A percentile compares a stretch with the other conserved stretches of the same genome.
These are phyloP conservation scores for Heterodera filipjevi DNA, from an alignment of 2,888 invertebrate genomes.

Conservation along the genomic window DNA sequence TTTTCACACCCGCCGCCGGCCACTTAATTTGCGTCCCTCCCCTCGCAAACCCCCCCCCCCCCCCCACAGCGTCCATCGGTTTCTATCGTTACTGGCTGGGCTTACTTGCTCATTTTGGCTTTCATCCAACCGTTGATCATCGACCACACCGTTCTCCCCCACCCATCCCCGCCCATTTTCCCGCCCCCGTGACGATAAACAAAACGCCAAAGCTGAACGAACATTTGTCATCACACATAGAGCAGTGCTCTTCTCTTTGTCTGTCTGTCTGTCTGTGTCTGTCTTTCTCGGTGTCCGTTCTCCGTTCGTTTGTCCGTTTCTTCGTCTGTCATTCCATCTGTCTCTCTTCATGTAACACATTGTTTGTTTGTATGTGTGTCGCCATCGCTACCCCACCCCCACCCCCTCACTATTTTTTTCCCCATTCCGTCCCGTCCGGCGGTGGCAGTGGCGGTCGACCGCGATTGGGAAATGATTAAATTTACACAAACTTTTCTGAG, in stretches of 20 bases:
- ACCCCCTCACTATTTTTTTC: no score
- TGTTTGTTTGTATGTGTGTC: no score
- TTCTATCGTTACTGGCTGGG: neutral
- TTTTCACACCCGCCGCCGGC: neutral
- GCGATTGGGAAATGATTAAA: no score
- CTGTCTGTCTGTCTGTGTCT: slow-evolving; percentile 1
- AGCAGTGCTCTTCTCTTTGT: neutral
- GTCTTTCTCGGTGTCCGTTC: neutral
- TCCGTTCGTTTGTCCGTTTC: neutral
- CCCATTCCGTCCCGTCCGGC: no score
- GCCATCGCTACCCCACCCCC: no score
- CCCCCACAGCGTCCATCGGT: neutral
- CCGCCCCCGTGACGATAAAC: neutral
- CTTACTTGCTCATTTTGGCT: neutral
- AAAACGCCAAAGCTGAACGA: neutral
- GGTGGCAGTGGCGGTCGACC: no score
- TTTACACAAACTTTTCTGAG: no score
- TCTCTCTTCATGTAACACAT: no score
- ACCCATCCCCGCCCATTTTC: neutral
- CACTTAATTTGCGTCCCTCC: neutral
- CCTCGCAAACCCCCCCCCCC: neutral
- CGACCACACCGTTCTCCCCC: neutral
- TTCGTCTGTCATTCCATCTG: neutral
- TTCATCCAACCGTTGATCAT: neutral
- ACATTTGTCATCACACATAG: slow-evolving; percentile 1